Evolutionary conservation across 2,797 vertebrate species (phyloP), one percentile per base, ranked within the genome.

Genomic region (Cuculus canorus): DNA sequence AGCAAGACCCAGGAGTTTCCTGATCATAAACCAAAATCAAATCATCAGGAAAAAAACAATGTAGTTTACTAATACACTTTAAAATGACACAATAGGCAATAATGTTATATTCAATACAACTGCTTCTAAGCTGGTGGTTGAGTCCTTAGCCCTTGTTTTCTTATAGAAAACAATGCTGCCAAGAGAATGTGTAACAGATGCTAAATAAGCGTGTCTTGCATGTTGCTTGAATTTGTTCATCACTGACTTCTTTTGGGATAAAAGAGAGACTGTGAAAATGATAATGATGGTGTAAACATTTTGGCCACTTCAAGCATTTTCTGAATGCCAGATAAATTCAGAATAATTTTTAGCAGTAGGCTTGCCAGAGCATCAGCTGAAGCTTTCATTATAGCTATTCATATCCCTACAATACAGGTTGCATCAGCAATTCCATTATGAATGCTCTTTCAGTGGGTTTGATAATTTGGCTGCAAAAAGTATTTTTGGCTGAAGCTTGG

Each of bases 311-410:
- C 53, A 92, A 91, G 86, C 80, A 78, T 88, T 93, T 96, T 93
- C 86, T 95, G 78, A 96, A 95, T 96, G 76, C 91, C 92, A 95
- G 75, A 90, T 52, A 93, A 92, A 91, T 84, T 90, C 73, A 78
- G 86, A 93, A 82, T 65, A 77, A 84, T 83, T 95, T 96, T 93
- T 90, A 92, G 87, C 90, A 85, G 64, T n/a, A 93, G 56, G 82
- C 81, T 88, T 97, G 59, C 82, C 91, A 96, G 90, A 89, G 72
- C 88, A 84, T 97, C 92, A 93, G 53, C 83, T 93, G 92, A 95
- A 96, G 89, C 89, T 32, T 91, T 97, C 94, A 96, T 97, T 95
- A 97, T 7, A 95, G 88, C 89, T 95, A 96, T 97, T 97, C 97
- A 97, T 86, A 91, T 88, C 77, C 41, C 70, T 70, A n/a, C 30